phyloP scores from a whole-genome alignment of 2,797 vertebrate species.

The Fundulus diaphanus region DNA sequence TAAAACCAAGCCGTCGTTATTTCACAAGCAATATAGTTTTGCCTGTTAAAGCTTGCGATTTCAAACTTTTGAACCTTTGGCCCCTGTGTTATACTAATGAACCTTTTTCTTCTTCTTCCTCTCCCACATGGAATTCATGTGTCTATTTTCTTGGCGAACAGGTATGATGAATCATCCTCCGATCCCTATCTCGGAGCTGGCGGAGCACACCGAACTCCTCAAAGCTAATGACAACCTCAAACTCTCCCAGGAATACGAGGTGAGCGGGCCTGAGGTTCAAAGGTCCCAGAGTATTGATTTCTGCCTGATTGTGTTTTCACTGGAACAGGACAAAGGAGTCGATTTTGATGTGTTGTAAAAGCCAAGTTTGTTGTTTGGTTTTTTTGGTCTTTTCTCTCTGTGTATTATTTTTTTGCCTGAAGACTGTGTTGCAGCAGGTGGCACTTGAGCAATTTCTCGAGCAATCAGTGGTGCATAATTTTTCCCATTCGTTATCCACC shows the following conservation, averaged over 20 bases:
- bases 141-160: conserved; percentile 67
- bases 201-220: conserved; percentile 95
- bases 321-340: background rate
- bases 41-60: conserved; percentile 20
- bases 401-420: background rate
- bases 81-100: conserved; percentile 19
- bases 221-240: conserved; percentile 99
- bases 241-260: conserved; percentile 98
- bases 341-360: background rate
- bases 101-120: conserved; percentile 60
- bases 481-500: conserved; percentile 17
- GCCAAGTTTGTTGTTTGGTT: background rate
- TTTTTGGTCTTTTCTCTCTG: background rate
- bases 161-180: conserved; percentile 99
- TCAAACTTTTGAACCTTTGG: conserved; percentile 9
- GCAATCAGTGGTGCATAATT: conserved; percentile 20
- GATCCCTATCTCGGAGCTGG: conserved; percentile 93
- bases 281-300: conserved; percentile 39
- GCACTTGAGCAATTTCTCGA: conserved; percentile 21
- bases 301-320: conserved; percentile 50
- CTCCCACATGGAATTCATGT: conserved; percentile 29
- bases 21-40: conserved; percentile 40
- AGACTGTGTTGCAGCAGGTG: background rate
- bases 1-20: conserved; percentile 54
- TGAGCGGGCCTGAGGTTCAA: conserved; percentile 68